Base-by-base conservation (phyloP, 1,140 invertebrate species). In the Drosophila leontia region DNA sequence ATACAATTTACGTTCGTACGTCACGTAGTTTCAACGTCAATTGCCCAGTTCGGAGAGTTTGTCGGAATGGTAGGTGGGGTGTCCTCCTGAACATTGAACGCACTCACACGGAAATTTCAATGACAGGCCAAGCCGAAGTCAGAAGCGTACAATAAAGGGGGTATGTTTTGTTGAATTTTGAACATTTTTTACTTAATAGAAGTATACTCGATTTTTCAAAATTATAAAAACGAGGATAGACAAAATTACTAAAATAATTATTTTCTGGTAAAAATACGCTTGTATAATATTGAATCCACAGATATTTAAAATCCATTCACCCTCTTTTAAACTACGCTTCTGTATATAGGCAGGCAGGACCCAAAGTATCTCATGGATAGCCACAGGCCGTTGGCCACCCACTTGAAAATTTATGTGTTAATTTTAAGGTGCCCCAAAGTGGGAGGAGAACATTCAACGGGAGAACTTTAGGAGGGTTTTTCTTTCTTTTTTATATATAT, bases 351-450 rank as follows among this genome's bases (percentile, higher is more conserved):
- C 57, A 29, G 15, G 13, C 44, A 45, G 23, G 26, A 58, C 62
- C 34, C 15, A 74, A 78, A 78, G 78, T 81, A 85, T 85, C 82
- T 75, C 60, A 60, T 50, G 63, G 42, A 78, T 71, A 69, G 80
- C 85, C 62, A 53, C 80, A 88, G 77, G 83, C 48, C 53, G 17
- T 56, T 61, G 51, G 64, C 80, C 82, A 75, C 80, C 84, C 84
- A 88, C 84, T 88, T 87, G 78, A 82, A 86, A 91, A 91, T 91
- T 91, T 91, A 91, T 91, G 88, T 91, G 88, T 91, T 91, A 91
- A 91, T 91, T 91, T 91, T 71, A 82, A 91, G 91, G 84, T 78
- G 80, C 76, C 75, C 65, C 67, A 69, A 55, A 32, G 15, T 26
- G 55, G 42, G 9, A 42, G 19, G 39, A 75, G 70, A 3, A 23